phyloP scores from a whole-genome alignment of 2,797 vertebrate genomes.

The Eulemur mongoz region DNA sequence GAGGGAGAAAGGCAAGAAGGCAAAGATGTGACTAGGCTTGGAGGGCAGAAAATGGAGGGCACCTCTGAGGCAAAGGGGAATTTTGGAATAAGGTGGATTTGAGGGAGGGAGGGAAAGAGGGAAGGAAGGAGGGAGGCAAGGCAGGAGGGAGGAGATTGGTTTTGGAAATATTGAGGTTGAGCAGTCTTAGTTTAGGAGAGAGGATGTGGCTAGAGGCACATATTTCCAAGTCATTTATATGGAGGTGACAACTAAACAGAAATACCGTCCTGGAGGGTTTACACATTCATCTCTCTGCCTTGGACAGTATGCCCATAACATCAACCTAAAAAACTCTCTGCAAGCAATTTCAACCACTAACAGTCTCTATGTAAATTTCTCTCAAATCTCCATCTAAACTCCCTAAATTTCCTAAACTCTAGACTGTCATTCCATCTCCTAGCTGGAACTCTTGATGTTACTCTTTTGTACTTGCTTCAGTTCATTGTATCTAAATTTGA shows the following conservation, averaged over 20 bases:
- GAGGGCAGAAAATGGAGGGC: neutral
- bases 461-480: slow-evolving; percentile 32
- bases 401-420: slow-evolving; percentile 26
- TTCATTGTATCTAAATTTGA: slow-evolving; percentile 8
- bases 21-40: neutral
- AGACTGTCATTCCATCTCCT: neutral
- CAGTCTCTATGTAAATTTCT: neutral
- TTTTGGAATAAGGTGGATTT: neutral
- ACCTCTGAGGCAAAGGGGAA: fast-evolving
- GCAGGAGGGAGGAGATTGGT: neutral
- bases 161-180: neutral
- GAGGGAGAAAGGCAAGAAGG: neutral
- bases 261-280: neutral
- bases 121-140: neutral
- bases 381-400: slow-evolving; percentile 10
- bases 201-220: neutral
- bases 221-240: neutral
- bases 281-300: neutral
- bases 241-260: neutral
- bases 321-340: neutral
- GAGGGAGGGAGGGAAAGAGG: neutral
- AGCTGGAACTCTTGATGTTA: neutral
- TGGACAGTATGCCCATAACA: neutral
- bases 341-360: neutral
- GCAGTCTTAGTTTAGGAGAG: neutral